phyloP scores from a whole-genome alignment of 2,888 invertebrate species.

The Pristionchus arcanus region DNA sequence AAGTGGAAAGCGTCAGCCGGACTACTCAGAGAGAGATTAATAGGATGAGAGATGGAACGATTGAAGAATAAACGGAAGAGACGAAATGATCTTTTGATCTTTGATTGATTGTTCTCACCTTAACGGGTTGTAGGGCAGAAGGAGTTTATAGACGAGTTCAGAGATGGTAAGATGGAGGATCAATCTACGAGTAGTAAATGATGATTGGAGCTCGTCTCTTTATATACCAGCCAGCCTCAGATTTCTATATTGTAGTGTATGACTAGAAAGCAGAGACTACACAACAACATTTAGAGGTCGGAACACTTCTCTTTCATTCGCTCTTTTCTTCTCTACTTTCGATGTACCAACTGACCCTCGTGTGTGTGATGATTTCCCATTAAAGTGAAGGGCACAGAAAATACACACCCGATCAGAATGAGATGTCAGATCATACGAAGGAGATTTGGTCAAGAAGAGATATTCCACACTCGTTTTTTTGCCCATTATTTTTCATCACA shows the following conservation, averaged over 20 bases:
- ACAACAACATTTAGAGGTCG: slow-evolving; percentile 22
- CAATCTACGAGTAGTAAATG: neutral
- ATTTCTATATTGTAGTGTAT: slow-evolving; percentile 19
- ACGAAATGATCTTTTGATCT: neutral
- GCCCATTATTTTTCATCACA: neutral
- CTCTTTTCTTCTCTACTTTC: neutral
- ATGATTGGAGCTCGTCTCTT: neutral
- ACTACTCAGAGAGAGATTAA: neutral
- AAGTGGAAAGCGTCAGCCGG: neutral
- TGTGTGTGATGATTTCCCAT: slow-evolving; percentile 9
- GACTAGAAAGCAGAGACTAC: slow-evolving; percentile 22
- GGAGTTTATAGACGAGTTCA: neutral
- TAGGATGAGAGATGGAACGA: neutral
- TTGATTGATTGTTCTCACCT: neutral
- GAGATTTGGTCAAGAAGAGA: too few species aligned
- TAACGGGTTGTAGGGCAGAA: neutral
- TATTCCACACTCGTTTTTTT: too few species aligned
- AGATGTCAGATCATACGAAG: neutral
- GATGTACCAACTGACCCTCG: neutral
- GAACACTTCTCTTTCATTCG: neutral
- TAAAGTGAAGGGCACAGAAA: neutral
- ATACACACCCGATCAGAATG: slow-evolving; percentile 24
- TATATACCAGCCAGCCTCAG: neutral
- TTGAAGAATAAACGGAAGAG: neutral
- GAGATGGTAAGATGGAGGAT: neutral